Percentiles rank a stretch among this genome's conserved stretches.
Conservation (phyloP, 2,888 invertebrate species). For the Sipunculus nudus region DNA sequence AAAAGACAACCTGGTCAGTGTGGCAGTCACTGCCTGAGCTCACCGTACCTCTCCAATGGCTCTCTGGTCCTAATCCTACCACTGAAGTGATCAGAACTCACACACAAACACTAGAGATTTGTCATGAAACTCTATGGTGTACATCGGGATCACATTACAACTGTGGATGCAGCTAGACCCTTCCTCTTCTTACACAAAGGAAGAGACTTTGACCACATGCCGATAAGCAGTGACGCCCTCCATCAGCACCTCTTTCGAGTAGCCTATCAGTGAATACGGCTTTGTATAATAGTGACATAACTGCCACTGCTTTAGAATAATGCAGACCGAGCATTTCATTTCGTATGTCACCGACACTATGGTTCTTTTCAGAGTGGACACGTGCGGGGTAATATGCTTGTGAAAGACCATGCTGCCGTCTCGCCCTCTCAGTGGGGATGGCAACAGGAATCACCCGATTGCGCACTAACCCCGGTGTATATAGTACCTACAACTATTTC, state of each 20-base stretch:
- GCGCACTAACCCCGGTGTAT: neutral
- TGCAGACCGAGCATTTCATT: no score
- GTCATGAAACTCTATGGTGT: conserved; percentile 1
- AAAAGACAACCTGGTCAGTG: conserved; percentile 18
- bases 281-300: no score
- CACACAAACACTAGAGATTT: neutral
- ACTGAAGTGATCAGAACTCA: neutral
- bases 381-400: conserved; percentile 5
- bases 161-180: conserved; percentile 10
- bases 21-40: neutral
- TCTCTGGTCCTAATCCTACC: neutral
- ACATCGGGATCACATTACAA: conserved; percentile 1
- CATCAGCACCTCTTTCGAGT: conserved; percentile 21
- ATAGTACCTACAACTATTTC: neutral
- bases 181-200: conserved; percentile 18
- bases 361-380: conserved; percentile 11
- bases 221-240: conserved; percentile 21
- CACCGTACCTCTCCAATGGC: conserved; percentile 3
- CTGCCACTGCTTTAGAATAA: no score
- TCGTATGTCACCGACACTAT: neutral
- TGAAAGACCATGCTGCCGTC: neutral
- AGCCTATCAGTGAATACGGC: conserved; percentile 9
- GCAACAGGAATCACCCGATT: neutral
- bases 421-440: conserved; percentile 10
- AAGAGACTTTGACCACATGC: conserved; percentile 21